A percentile compares a stretch with the other conserved stretches of the same genome.
Evolutionary conservation across 2,113 vertebrate species (phyloP).

Genomic region (Ivindomyrus marchei): DNA sequence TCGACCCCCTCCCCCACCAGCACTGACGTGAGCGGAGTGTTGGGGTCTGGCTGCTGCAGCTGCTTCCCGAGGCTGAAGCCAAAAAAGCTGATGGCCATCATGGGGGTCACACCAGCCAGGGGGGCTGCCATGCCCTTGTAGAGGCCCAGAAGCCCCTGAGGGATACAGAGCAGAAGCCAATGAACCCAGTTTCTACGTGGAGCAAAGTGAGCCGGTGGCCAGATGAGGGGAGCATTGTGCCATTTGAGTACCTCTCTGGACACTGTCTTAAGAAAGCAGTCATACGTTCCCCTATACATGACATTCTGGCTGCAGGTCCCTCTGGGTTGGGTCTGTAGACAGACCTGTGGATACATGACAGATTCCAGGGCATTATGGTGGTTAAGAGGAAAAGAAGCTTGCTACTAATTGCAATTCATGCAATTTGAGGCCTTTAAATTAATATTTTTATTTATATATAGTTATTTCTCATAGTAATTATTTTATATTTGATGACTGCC

Average conservation of each 20-base stretch:
- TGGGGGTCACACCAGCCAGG: slow-evolving; percentile 57
- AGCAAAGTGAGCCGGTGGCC: neutral
- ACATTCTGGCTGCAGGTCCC: slow-evolving; percentile 32
- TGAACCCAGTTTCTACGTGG: neutral
- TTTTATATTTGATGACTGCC: neutral
- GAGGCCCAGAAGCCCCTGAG: slow-evolving; percentile 58
- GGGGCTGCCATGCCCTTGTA: slow-evolving; percentile 69
- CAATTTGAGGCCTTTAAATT: neutral
- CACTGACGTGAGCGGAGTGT: slow-evolving; percentile 48
- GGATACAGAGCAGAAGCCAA: slow-evolving; percentile 17
- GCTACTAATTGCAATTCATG: neutral
- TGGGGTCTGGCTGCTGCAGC: slow-evolving; percentile 53
- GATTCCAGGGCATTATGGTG: neutral
- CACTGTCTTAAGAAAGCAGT: slow-evolving; percentile 61
- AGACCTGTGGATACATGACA: slow-evolving; percentile 46
- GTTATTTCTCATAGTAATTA: neutral
- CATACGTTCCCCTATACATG: slow-evolving; percentile 54
- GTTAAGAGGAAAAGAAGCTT: neutral
- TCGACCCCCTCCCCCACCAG: neutral
- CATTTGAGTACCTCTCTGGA: slow-evolving; percentile 55
- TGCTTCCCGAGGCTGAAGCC: slow-evolving; percentile 65
- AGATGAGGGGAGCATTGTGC: neutral
- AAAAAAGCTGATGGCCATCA: slow-evolving; percentile 71
- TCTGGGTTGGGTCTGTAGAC: slow-evolving; percentile 63
- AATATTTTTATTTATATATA: neutral